Base-by-base conservation (phyloP, 2,888 invertebrate species). In the Palloptera scutellata region DNA sequence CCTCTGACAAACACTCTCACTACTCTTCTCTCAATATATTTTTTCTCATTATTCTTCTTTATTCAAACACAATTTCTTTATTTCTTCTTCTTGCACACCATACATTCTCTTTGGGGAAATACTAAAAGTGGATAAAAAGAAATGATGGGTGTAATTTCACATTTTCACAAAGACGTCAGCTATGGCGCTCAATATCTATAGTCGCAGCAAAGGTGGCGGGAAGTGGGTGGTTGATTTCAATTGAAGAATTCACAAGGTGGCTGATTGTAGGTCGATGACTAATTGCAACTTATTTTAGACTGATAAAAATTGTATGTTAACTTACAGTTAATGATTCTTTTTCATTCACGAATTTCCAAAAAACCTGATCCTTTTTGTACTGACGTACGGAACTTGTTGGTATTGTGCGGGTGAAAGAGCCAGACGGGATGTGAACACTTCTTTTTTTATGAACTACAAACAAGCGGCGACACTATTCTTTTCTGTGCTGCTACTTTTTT, bases 121-220 rank as follows among this genome's bases (percentile, higher is more conserved):
- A 59, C 65, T 60, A 59, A 60, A 65, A 65, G 52, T 59, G 59
- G 52, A 60, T 52, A 60, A 51, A 17, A 55, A 63, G 54, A 64
- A 58, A 64, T 10, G 11, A 30, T 61, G 61, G 60, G 60, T 66
- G 66, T 42, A 66, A 60, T 60, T 40, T 65, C 52, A 53, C 60
- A 54, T 54, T 60, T 60, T 45, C 60, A 59, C 60, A 54, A 30
- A 43, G 45, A 30, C 30, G 30, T 30, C 30, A 30, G 30, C 6
- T 30, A 30, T 30, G 19, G 40, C 40, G 17, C 40, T 13, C 15
- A 8, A 43, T 40, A 41, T 43, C 42, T 53, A 17, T 54, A 60
- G 66, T 60, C 54, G 66, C 60, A 60, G 61, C 66, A 42, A 43
- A 40, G 55, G 30, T 17, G 45, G 45, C 30, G 40, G 52, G 42